Conservation (phyloP, 2,888 invertebrate genomes). For the Argyresthia goedartella region DNA sequence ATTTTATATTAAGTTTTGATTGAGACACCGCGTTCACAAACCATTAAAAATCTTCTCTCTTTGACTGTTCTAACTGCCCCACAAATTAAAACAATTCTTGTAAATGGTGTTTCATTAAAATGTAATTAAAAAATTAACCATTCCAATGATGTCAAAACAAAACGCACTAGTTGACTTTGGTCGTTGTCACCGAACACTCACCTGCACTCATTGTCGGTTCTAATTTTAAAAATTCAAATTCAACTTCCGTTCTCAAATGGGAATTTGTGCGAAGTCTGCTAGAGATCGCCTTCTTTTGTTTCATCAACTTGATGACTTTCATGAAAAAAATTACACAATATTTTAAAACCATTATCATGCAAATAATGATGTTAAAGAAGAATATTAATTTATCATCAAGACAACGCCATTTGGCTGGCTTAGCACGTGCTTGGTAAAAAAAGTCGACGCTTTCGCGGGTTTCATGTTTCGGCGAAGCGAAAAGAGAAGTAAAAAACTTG, state of each 20-base stretch:
- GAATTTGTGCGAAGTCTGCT: constrained; percentile 44
- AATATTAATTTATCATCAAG: constrained; percentile 24
- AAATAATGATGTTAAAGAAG: constrained; percentile 10
- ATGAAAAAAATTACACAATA: neutral
- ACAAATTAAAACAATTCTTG: no score
- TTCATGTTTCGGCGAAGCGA: constrained; percentile 43
- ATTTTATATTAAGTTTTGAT: no score
- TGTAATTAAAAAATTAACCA: neutral
- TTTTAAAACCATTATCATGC: neutral
- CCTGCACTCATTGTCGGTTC: constrained; percentile 54
- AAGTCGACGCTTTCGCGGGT: constrained; percentile 50
- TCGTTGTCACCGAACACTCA: constrained; percentile 48
- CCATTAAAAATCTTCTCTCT: no score
- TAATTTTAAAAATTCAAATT: constrained; percentile 67
- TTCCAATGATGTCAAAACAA: constrained; percentile 2
- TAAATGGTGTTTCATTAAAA: neutral
- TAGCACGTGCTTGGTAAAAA: constrained; percentile 53
- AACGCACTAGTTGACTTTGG: neutral
- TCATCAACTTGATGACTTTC: neutral
- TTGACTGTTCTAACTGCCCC: no score
- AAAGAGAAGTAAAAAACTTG: constrained; percentile 38
- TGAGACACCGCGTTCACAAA: no score
- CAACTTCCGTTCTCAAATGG: constrained; percentile 64
- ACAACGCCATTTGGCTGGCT: constrained; percentile 49
- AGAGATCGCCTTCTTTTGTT: neutral